Conservation (phyloP, 2,113 vertebrate species). For the Macaca nemestrina region DNA sequence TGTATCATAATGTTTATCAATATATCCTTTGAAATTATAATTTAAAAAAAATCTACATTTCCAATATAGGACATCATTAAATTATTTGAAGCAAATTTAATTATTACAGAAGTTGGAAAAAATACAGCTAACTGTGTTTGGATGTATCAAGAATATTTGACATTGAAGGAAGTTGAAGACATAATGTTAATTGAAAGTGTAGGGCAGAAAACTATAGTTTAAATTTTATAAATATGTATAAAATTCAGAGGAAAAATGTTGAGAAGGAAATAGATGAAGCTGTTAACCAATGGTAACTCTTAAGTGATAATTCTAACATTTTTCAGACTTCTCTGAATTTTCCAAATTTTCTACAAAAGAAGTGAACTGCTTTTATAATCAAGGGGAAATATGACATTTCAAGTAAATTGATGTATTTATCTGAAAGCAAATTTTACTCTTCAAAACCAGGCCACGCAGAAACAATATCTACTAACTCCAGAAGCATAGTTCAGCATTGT, state of each 20-base stretch:
- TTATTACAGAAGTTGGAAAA: not conserved
- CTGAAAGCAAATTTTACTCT: slow-evolving; percentile 7
- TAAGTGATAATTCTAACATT: not conserved
- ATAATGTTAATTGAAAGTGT: not conserved
- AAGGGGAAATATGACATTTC: slow-evolving; percentile 12
- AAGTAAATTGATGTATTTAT: not conserved
- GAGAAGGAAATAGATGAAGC: not conserved
- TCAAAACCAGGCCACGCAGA: not conserved
- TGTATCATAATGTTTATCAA: not conserved
- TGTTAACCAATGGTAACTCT: not conserved
- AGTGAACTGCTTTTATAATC: not conserved
- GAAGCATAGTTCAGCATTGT: not conserved
- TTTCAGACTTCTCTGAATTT: not conserved
- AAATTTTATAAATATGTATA: not conserved
- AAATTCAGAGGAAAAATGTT: slow-evolving; percentile 3
- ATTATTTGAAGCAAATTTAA: not conserved
- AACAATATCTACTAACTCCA: not conserved
- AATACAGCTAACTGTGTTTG: not conserved
- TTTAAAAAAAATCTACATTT: not conserved
- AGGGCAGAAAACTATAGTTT: slow-evolving; percentile 18
- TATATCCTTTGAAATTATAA: not conserved
- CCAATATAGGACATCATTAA: not conserved
- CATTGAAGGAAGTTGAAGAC: not conserved
- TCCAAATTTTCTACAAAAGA: slow-evolving; percentile 15
- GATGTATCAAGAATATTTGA: not conserved